Evolutionary conservation across 2,888 invertebrate species (phyloP), one percentile per base, ranked within the genome.

Genomic region (Heliconius charithonia): DNA sequence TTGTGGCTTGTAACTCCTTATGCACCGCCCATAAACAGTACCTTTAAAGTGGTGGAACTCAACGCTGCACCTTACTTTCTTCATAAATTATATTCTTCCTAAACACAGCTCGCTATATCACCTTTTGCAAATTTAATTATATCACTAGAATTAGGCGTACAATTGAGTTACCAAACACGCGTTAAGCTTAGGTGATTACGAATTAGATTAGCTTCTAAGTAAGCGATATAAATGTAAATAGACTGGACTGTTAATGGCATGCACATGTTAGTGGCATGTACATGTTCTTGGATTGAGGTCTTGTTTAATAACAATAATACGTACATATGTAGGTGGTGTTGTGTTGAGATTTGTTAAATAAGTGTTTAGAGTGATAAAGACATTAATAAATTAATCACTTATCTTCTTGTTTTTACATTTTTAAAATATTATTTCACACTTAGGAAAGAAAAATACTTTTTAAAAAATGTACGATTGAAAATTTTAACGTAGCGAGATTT

Each of bases 181-280:
- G 85, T 86, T 87, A 87, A 87, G 85, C 84, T 86, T 84, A 85
- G 84, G 82, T 84, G 84, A 87, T 86, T 86, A 83, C 84, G 85
- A 88, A 88, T 86, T 89, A 87, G 87, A 84, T 85, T 84, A 84
- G 86, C 87, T 83, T 84, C 79, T 78, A 85, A 85, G 82, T 32
- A 0, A 79, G 84, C 85, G 85, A 72, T 79, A 65, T 62, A 77
- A 32, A 65, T 56, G 67, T 66, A 56, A 72, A 65, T 73, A 71
- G 29, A 25, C 62, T 77, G 71, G 32, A 69, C 66, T 59, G 25
- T 45, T 66, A 16, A 73, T 66, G 27, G 56, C 63, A 70, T 25
- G 69, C 69, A 41, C 69, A 45, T 69, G 69, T 69, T 69, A 69
- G 69, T 69, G 41, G 69, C 4, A 25, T 67, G 16, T 69, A 69